These are phyloP conservation scores for Rhegmatorhina hoffmannsi DNA, from an alignment of 2,113 vertebrate species.

Conservation along the genomic window DNA sequence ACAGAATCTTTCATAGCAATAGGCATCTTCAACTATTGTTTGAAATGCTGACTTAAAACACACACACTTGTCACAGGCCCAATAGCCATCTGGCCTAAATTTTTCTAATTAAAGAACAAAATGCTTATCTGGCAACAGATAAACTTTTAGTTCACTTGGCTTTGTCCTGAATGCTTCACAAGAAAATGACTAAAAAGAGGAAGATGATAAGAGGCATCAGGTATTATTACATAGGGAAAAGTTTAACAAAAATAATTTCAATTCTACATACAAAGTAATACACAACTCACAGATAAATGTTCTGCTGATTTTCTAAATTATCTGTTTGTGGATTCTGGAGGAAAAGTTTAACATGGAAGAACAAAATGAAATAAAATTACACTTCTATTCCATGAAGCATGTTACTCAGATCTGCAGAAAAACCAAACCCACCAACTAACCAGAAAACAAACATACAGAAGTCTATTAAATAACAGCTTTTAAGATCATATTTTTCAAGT, in stretches of 20 bases:
- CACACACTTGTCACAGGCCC: not conserved
- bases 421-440: not conserved
- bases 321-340: not conserved
- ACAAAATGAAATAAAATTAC: not conserved
- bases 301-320: not conserved
- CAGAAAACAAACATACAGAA: not conserved
- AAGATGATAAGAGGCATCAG: not conserved
- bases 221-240: not conserved
- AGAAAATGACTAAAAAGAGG: not conserved
- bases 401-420: not conserved
- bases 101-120: slow-evolving; percentile 8
- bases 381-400: not conserved
- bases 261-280: not conserved
- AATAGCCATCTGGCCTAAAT: not conserved
- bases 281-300: not conserved
- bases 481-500: not conserved
- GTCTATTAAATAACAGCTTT: not conserved
- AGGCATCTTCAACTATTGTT: not conserved
- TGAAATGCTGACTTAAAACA: not conserved
- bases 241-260: not conserved
- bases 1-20: not conserved
- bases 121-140: not conserved
- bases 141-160: not conserved
- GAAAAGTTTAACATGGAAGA: not conserved
- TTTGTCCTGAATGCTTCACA: not conserved